Evolutionary conservation across 2,113 vertebrate genomes (phyloP).

Genomic region (Lanius collurio): DNA sequence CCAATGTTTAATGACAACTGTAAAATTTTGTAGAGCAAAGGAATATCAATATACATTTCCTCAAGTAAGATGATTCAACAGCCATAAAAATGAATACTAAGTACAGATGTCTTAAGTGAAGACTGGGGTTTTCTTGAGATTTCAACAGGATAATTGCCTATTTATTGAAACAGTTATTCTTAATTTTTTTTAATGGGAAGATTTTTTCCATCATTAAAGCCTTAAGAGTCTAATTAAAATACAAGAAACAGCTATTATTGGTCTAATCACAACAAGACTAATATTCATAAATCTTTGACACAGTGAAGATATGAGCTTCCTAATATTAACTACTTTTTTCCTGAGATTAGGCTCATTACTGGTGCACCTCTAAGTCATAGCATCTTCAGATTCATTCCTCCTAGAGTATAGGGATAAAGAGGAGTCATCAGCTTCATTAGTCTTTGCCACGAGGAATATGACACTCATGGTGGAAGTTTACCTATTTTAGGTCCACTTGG

Average conservation of each 20-base stretch:
- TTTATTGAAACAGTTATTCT: background rate
- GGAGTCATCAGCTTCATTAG: background rate
- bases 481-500: background rate
- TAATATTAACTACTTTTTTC: background rate
- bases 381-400: background rate
- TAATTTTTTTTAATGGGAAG: background rate
- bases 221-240: background rate
- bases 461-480: background rate
- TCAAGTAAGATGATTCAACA: background rate
- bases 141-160: background rate
- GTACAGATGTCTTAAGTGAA: background rate
- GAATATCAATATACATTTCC: background rate
- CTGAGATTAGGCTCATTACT: background rate
- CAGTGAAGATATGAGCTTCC: background rate
- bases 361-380: rapidly evolving
- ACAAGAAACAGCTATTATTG: background rate
- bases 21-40: background rate
- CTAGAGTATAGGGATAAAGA: background rate
- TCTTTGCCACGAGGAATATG: background rate
- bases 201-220: background rate
- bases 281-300: background rate
- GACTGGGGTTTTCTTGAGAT: background rate
- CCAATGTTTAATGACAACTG: background rate
- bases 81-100: background rate
- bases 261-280: background rate